phyloP scores from a whole-genome alignment of 2,888 invertebrate genomes.

The Ectemnius cavifrons region DNA sequence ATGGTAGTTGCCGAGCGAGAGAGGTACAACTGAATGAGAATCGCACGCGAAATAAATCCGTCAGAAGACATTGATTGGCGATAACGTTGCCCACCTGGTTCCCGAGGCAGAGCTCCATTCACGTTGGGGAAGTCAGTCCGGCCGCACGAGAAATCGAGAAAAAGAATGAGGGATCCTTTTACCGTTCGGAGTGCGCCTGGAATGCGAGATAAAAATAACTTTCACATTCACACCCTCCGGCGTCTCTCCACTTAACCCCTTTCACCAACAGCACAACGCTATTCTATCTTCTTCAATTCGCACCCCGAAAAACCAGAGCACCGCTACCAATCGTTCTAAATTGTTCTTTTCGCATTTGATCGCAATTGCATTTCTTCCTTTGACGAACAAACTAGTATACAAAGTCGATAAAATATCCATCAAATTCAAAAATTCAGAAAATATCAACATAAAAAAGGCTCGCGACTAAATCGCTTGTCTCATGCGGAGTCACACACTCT shows the following conservation, averaged over 20 bases:
- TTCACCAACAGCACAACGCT: background rate
- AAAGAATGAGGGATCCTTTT: conserved; percentile 9
- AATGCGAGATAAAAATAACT: background rate
- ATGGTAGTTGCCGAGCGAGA: no score
- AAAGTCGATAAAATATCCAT: no score
- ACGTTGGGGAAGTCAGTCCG: background rate
- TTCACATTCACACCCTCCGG: background rate
- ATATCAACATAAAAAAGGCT: no score
- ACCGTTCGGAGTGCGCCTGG: background rate
- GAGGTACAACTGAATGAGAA: background rate
- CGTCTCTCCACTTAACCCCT: conserved; percentile 1
- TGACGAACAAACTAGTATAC: no score
- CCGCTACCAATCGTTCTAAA: no score
- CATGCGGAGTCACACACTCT: conserved; percentile 8
- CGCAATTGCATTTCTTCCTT: no score
- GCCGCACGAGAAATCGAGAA: conserved; percentile 12
- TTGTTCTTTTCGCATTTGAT: no score
- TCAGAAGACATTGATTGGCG: conserved; percentile 6
- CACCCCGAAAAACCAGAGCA: background rate
- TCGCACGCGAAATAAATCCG: background rate
- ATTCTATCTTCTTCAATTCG: background rate
- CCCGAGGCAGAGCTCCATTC: conserved; percentile 2
- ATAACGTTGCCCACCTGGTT: conserved; percentile 13
- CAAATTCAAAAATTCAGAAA: no score
- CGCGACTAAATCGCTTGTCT: background rate